These are phyloP conservation scores for Picus viridis DNA, from an alignment of 2,797 vertebrate genomes.

Conservation along the genomic window DNA sequence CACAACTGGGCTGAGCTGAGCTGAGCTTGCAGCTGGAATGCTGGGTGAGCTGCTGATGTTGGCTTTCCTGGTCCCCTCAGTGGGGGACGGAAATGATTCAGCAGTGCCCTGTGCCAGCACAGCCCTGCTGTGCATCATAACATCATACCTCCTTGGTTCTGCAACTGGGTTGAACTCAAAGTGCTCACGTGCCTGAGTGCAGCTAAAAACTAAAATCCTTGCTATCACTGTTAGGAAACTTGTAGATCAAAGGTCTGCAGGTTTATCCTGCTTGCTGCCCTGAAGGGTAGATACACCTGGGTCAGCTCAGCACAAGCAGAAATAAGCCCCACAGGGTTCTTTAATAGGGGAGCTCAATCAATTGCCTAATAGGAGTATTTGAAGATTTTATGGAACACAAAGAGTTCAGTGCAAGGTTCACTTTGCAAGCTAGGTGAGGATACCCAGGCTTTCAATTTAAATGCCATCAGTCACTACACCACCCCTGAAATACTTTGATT, in stretches of 20 bases:
- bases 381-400: background rate
- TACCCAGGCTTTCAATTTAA: background rate
- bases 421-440: background rate
- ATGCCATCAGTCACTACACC: background rate
- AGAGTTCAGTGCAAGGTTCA: background rate
- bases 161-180: background rate
- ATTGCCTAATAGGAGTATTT: background rate
- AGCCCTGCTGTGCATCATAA: background rate
- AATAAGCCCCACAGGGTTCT: background rate
- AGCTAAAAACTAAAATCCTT: background rate
- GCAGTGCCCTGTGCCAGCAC: background rate
- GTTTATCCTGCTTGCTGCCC: background rate
- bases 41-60: background rate
- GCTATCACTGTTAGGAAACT: background rate
- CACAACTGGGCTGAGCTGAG: background rate
- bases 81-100: background rate
- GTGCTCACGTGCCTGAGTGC: background rate
- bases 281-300: background rate
- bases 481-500: background rate
- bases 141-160: background rate
- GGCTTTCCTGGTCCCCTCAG: background rate
- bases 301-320: background rate
- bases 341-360: background rate
- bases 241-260: background rate
- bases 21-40: conserved; percentile 5